These are phyloP conservation scores for Aleiodes sp. DNA, from an alignment of 1,140 invertebrate species.

Conservation along the genomic window DNA sequence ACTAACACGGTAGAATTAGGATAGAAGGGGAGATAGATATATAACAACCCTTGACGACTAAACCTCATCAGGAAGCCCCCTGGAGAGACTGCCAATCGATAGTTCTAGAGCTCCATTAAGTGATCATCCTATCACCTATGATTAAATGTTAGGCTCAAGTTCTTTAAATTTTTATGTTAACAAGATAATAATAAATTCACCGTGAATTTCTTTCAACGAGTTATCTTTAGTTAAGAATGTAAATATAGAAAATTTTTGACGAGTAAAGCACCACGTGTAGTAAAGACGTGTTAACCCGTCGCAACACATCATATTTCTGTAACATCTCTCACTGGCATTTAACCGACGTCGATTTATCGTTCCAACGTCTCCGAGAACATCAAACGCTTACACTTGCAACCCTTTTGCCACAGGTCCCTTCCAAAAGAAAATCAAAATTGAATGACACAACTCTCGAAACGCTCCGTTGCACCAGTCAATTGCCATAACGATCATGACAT, in stretches of 20 bases:
- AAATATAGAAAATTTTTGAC: constrained; percentile 28
- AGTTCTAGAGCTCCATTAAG: neutral
- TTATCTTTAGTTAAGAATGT: neutral
- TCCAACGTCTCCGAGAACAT: constrained; percentile 41
- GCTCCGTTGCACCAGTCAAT: neutral
- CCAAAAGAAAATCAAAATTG: constrained; percentile 4
- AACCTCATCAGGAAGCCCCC: constrained; percentile 2
- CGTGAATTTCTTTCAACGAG: neutral
- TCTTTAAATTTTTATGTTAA: no score
- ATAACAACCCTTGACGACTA: neutral
- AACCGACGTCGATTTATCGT: constrained; percentile 48
- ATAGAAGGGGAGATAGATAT: neutral
- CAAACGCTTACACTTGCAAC: constrained; percentile 42
- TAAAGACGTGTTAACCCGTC: constrained; percentile 42
- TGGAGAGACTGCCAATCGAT: neutral
- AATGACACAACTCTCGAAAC: neutral
- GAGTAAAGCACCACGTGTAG: constrained; percentile 24
- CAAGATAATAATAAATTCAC: no score
- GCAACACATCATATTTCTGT: constrained; percentile 52
- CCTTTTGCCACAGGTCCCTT: neutral
- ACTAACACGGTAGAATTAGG: neutral
- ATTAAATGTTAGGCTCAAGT: neutral
- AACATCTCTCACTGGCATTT: constrained; percentile 40
- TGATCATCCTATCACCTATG: constrained; percentile 5
- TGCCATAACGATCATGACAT: neutral